A percentile compares a stretch with the other conserved stretches of the same genome.
phyloP scores from a whole-genome alignment of 2,113 vertebrate genomes.

The Rhabdornis inornatus region DNA sequence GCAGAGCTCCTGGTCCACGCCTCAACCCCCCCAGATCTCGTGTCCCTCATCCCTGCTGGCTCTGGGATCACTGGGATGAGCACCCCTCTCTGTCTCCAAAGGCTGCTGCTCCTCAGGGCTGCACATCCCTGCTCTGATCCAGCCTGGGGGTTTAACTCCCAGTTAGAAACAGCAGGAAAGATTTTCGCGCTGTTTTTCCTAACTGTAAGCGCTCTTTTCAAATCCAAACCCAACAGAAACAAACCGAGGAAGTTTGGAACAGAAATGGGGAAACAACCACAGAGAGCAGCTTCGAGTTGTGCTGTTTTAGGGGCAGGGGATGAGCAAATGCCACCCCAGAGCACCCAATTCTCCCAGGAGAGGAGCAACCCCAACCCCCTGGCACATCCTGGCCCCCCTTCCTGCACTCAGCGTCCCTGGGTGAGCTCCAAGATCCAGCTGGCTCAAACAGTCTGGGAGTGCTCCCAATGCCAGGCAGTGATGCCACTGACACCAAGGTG shows the following conservation, averaged over 20 bases:
- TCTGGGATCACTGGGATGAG: accelerated
- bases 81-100: neutral
- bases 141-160: neutral
- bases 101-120: neutral
- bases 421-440: neutral
- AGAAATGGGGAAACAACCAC: neutral
- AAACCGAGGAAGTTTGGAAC: accelerated
- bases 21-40: neutral
- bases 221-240: neutral
- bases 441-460: neutral
- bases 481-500: neutral
- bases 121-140: neutral
- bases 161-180: neutral
- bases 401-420: neutral
- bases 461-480: accelerated
- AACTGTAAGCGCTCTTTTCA: neutral
- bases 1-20: neutral
- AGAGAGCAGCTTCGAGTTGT: accelerated
- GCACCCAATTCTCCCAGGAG: neutral
- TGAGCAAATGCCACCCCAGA: neutral
- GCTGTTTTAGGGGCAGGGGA: neutral
- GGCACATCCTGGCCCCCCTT: neutral
- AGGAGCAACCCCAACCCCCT: accelerated
- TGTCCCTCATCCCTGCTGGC: neutral
- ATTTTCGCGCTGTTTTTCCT: neutral